phyloP scores from a whole-genome alignment of 2,797 vertebrate species.

The Sebastiscus albofasciatus region DNA sequence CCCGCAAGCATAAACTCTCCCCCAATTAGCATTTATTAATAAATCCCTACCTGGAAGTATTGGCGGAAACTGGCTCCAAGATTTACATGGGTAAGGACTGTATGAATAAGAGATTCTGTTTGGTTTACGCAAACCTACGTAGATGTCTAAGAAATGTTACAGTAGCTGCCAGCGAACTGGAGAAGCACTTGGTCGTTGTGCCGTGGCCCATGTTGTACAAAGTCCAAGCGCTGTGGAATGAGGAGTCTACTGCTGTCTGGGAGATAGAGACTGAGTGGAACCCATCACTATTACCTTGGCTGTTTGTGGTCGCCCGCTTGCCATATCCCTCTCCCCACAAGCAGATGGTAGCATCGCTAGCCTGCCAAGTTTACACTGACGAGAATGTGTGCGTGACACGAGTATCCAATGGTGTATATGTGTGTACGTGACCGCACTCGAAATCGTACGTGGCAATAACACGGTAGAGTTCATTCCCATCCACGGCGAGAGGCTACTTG shows the following conservation, averaged over 20 bases:
- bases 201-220: constrained; percentile 49
- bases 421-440: constrained; percentile 55
- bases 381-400: constrained; percentile 56
- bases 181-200: constrained; percentile 67
- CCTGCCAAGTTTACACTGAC: constrained; percentile 77
- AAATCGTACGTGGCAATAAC: constrained; percentile 63
- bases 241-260: constrained; percentile 71
- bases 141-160: constrained; percentile 58
- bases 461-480: constrained; percentile 58
- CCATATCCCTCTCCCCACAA: constrained; percentile 75
- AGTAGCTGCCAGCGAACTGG: constrained; percentile 63
- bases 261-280: constrained; percentile 81
- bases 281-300: constrained; percentile 82
- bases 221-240: constrained; percentile 62
- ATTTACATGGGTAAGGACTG: constrained; percentile 51
- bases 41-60: constrained; percentile 62
- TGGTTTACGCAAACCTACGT: constrained; percentile 58
- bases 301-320: constrained; percentile 76
- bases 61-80: constrained; percentile 31
- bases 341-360: constrained; percentile 74
- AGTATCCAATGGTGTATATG: constrained; percentile 46
- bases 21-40: constrained; percentile 58
- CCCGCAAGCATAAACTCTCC: constrained; percentile 34
- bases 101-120: constrained; percentile 64
- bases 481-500: constrained; percentile 39